Evolutionary conservation across 35 echinoderm and acorn worm species (phyloP), one percentile per base, ranked within the genome.

Genomic region (Heliocidaris tuberculata): DNA sequence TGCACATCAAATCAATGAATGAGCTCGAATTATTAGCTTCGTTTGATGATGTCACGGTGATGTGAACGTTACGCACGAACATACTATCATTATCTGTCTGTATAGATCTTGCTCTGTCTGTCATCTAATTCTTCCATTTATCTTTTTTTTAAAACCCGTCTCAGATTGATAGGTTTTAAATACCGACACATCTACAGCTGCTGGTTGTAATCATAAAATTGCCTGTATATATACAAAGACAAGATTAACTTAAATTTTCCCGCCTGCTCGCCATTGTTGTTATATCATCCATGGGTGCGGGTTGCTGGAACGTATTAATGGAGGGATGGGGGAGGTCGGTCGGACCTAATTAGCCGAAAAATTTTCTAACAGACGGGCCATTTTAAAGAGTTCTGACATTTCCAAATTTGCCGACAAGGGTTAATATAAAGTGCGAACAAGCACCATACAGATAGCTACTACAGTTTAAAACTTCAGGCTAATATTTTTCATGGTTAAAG

Each of bases 111-210:
- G 2, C 65, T 8, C 65, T 78, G 21, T 70, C 60, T 13, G 52
- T 78, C 19, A 78, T 78, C 65, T 78, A 5, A 78, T 42, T 78
- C 61, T 27, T 24, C 24, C 17, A 71, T 71, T n/a, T n/a, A 78
- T 78, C 65, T n/a, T n/a, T 5, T 27, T 78, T 78, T 78, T 78
- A 27, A 52, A 56, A 56, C 9, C 8, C 27, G 65, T 78, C 65
- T 78, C 21, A 17, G 65, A 78, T 78, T 21, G 27, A 27, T 78
- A 78, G 65, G 65, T 21, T 78, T 78, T 78, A 24, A 78, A 78
- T 78, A 78, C 65, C 65, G 65, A 78, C 65, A 78, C 65, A 78
- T 24, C 21, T 78, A 78, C 65, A 78, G 65, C 65, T 78, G 65
- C 65, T 78, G 8, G 21, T 24, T 27, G 27, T 78, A 78, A 78